Evolutionary conservation across 2,797 vertebrate species (phyloP), one percentile per base, ranked within the genome.

Genomic region (Enteromius argenteus): DNA sequence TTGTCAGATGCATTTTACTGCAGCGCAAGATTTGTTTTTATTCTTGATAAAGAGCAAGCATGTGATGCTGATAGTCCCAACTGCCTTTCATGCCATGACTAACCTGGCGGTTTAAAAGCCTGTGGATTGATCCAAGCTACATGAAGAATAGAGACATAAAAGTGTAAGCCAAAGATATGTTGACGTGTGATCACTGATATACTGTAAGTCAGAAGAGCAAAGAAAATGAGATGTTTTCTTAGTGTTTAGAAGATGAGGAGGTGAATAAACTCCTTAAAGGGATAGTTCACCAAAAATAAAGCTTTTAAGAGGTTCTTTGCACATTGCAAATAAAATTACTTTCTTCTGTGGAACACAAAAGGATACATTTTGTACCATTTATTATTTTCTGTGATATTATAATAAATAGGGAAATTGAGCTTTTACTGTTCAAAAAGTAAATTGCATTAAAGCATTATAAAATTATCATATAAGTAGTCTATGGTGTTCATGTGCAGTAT

Each of bases 81-180:
- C 73, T 75, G 37, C 19, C 30, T 58, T 68, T 82, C 8, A 77
- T 35, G 27, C 35, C 11, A 67, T 80, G 13, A 46, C 35, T 66
- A 71, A 42, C 53, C 44, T 64, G 23, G 19, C 21, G 27, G 27
- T 56, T 35, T 87, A 37, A 71, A 66, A 81, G 77, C n/a, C 49
- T 80, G 19, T 39, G 8, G n/a, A 81, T 78, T 78, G 30, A 83
- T 87, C 44, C 42, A 67, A 53, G n/a, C 2, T 71, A 58, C 56
- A 76, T 76, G 44, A 73, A 42, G n/a, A 56, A 68, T 39, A 68
- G 27, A 53, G 17, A 74, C 49, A 74, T 53, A 74, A 74, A 51
- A 75, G 68, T 44, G 39, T 44, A 75, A 53, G 46, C 49, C 46
- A 75, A 56, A 75, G 15, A 75, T 51, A 53, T 74, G 49, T 74